A percentile compares a stretch with the other conserved stretches of the same genome.
phyloP scores from a whole-genome alignment of 2,797 vertebrate genomes.

The Sebastes hubbsi region DNA sequence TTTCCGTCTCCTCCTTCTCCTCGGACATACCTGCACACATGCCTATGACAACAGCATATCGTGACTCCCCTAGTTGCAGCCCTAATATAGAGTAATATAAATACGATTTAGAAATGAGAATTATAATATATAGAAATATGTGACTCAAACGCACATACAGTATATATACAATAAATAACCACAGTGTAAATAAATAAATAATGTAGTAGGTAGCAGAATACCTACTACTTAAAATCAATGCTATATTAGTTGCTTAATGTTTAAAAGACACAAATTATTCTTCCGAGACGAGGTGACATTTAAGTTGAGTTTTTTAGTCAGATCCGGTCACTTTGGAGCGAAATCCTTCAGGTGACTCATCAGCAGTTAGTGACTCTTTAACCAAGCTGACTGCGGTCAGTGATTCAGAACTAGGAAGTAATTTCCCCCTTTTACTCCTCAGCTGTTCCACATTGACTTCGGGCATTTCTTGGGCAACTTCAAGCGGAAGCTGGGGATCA shows the following conservation, averaged over 20 bases:
- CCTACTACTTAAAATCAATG: not conserved
- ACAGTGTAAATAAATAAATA: not conserved
- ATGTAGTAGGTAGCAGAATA: not conserved
- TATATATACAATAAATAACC: not conserved
- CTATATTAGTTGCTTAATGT: not conserved
- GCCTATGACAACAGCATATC: too few species aligned
- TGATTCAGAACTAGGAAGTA: conserved; percentile 1
- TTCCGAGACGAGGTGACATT: not conserved
- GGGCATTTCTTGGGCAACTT: conserved; percentile 99
- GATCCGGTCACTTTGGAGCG: not conserved
- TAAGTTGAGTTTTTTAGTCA: not conserved
- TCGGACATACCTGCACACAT: too few species aligned
- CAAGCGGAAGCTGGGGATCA: conserved; percentile 98
- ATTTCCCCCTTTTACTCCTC: conserved; percentile 32
- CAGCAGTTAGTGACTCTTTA: not conserved
- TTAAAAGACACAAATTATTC: not conserved
- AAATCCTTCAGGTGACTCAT: not conserved
- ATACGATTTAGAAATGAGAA: too few species aligned
- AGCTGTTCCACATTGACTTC: conserved; percentile 99
- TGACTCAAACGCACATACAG: too few species aligned
- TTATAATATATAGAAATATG: too few species aligned
- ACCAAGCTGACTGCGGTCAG: conserved; percentile 1
- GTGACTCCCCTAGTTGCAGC: too few species aligned
- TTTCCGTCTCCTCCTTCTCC: too few species aligned
- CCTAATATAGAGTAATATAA: too few species aligned